These are phyloP conservation scores for Phataginus tetradactyla DNA, from an alignment of 2,797 vertebrate species.

Conservation along the genomic window DNA sequence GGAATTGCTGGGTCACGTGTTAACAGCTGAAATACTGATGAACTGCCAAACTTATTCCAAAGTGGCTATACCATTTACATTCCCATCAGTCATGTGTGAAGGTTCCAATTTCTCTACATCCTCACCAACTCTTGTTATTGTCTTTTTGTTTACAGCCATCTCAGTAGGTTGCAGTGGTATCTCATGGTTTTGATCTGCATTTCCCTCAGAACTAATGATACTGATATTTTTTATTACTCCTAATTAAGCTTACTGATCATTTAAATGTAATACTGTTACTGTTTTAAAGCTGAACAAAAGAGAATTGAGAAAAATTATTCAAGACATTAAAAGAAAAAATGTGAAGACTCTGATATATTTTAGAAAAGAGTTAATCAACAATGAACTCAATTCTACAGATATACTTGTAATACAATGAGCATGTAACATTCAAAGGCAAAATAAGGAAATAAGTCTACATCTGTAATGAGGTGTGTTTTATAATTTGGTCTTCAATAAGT, in stretches of 20 bases:
- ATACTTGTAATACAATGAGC: not conserved
- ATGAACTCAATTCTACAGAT: not conserved
- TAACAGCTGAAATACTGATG: conserved; percentile 5
- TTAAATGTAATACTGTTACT: conserved; percentile 23
- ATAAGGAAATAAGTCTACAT: not conserved
- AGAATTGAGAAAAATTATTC: not conserved
- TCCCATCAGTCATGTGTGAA: not conserved
- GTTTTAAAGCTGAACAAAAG: conserved; percentile 37
- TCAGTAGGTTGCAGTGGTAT: not conserved
- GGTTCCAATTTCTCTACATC: not conserved
- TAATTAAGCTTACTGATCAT: conserved; percentile 21
- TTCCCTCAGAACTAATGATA: not conserved
- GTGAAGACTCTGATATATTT: not conserved
- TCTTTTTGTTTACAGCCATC: not conserved
- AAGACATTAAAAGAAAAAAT: conserved; percentile 15
- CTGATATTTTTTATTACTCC: not conserved
- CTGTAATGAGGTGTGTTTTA: not conserved
- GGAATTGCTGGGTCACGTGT: not conserved
- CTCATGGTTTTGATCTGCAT: conserved; percentile 16
- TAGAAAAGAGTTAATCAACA: not conserved
- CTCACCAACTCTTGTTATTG: not conserved
- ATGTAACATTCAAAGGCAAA: conserved; percentile 4
- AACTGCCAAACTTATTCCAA: not conserved
- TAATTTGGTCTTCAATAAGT: not conserved
- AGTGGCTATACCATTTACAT: not conserved